Evolutionary conservation across 2,888 invertebrate genomes (phyloP).

Genomic region (Scaptodrosophila latifasciaeformis): DNA sequence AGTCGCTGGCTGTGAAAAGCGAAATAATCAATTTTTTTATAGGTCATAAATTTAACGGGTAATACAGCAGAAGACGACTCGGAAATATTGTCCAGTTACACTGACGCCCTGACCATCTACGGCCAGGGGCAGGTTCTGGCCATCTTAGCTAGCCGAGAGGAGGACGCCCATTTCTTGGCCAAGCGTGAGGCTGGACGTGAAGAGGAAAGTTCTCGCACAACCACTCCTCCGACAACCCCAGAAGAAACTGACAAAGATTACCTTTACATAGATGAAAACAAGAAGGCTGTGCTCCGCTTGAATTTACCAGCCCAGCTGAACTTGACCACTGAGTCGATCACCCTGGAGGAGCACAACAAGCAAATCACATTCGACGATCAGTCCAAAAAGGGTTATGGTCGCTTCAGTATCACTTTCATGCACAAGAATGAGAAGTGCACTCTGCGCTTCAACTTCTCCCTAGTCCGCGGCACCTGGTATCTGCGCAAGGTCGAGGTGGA

Average conservation of each 20-base stretch:
- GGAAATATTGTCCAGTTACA: constrained; percentile 78
- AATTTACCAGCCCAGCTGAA: constrained; percentile 77
- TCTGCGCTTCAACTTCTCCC: constrained; percentile 78
- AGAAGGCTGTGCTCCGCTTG: constrained; percentile 77
- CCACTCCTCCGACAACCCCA: constrained; percentile 57
- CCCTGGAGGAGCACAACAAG: constrained; percentile 60
- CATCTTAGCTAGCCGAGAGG: constrained; percentile 76
- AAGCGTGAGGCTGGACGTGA: constrained; percentile 63
- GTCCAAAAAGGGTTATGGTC: constrained; percentile 56
- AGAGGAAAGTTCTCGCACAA: constrained; percentile 41
- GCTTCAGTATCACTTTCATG: constrained; percentile 69
- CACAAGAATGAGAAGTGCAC: constrained; percentile 75
- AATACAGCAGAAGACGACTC: constrained; percentile 79
- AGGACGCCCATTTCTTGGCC: constrained; percentile 68
- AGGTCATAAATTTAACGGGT: constrained; percentile 77
- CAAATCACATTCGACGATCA: constrained; percentile 71
- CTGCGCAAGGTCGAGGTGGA: constrained; percentile 78
- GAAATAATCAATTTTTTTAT: constrained; percentile 15
- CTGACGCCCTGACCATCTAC: constrained; percentile 78
- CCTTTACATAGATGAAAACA: constrained; percentile 77
- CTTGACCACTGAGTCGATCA: constrained; percentile 51
- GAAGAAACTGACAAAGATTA: constrained; percentile 75
- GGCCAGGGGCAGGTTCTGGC: constrained; percentile 78
- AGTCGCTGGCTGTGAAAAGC: background rate
- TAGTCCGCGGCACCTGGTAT: constrained; percentile 76